Percentiles rank a stretch among this genome's conserved stretches.
Conservation (phyloP, 1,140 invertebrate species). For the Phymastichus coffea region DNA sequence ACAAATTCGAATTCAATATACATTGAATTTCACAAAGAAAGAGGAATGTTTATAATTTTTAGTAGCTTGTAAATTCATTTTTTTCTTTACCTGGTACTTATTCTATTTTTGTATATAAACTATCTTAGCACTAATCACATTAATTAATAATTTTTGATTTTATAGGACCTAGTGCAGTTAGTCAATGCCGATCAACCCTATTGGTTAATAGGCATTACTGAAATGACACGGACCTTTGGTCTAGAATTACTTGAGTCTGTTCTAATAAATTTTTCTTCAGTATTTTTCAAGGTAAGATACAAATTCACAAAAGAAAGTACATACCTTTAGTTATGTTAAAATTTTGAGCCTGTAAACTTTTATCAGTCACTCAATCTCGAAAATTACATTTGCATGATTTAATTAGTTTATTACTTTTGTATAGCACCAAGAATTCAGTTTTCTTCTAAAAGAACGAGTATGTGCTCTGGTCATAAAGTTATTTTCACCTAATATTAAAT, state of each 20-base stretch:
- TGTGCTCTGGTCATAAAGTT: constrained; percentile 97
- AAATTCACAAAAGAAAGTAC: constrained; percentile 1
- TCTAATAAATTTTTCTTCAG: constrained; percentile 83
- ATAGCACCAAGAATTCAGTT: constrained; percentile 91
- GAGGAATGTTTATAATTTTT: too few species aligned
- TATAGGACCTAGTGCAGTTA: constrained; percentile 89
- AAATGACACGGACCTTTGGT: constrained; percentile 96
- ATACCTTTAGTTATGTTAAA: neutral
- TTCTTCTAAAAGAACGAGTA: constrained; percentile 93
- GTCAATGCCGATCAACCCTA: constrained; percentile 95
- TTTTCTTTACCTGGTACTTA: too few species aligned
- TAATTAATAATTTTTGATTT: constrained; percentile 21
- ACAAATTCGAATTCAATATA: too few species aligned
- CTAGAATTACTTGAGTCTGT: constrained; percentile 93
- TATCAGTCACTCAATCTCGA: neutral
- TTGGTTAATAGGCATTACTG: constrained; percentile 93
- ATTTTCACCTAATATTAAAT: constrained; percentile 96
- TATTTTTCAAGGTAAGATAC: constrained; percentile 85
- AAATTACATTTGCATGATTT: neutral
- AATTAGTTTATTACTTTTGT: constrained; percentile 1
- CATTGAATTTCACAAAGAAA: too few species aligned
- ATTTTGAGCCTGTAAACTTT: too few species aligned
- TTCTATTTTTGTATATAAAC: too few species aligned
- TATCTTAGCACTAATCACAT: too few species aligned
- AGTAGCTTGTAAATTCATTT: too few species aligned